phyloP scores from a whole-genome alignment of 2,797 vertebrate species.

The Rousettus madagascariensis region DNA sequence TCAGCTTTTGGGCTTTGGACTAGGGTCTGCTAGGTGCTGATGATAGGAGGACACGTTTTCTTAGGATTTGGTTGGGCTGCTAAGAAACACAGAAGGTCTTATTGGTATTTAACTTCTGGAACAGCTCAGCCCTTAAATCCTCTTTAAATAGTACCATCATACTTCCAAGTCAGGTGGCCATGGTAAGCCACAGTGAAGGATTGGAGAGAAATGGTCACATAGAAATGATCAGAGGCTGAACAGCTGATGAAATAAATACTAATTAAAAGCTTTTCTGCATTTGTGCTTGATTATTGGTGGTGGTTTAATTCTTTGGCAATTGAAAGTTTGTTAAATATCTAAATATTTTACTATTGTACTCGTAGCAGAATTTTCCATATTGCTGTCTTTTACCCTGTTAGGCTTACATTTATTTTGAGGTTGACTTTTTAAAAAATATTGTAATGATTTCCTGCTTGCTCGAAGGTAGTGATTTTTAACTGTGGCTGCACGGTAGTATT shows the following conservation, averaged over 20 bases:
- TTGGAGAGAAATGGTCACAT: not conserved
- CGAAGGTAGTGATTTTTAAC: conserved; percentile 21
- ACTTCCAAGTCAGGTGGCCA: not conserved
- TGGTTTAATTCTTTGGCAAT: not conserved
- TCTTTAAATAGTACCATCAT: not conserved
- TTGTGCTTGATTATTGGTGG: not conserved
- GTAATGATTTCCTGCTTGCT: not conserved
- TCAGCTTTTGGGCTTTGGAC: not conserved
- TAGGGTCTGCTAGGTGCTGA: not conserved
- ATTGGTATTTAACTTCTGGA: not conserved
- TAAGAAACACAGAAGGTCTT: not conserved
- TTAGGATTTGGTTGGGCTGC: not conserved
- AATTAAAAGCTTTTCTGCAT: not conserved
- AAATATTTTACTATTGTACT: not conserved
- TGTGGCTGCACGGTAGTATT: not conserved
- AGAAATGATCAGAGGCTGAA: not conserved
- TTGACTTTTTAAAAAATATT: not conserved
- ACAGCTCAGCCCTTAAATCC: not conserved
- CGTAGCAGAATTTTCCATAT: not conserved
- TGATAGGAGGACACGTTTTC: not conserved
- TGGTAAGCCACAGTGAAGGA: not conserved
- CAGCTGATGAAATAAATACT: not conserved
- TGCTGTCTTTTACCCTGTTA: not conserved
- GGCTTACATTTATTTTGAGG: not conserved
- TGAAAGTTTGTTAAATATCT: not conserved